Percentiles rank a stretch among this genome's conserved stretches.
Conservation (phyloP, 2,797 vertebrate species). For the Pseudochirops corinnae region DNA sequence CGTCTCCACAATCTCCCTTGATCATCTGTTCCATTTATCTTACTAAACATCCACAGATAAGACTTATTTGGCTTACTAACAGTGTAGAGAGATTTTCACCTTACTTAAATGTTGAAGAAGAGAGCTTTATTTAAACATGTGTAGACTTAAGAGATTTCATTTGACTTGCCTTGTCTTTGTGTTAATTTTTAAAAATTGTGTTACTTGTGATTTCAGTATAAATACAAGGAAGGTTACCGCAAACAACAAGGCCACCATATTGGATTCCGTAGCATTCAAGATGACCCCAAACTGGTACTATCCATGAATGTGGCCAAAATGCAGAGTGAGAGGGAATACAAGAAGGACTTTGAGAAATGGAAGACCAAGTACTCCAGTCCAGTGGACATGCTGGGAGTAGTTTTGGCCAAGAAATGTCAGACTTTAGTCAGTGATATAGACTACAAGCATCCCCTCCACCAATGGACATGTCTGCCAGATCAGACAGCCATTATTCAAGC, state of each 20-base stretch:
- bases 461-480: constrained; percentile 92
- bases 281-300: constrained; percentile 95
- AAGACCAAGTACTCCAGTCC: constrained; percentile 94
- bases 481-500: constrained; percentile 91
- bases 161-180: constrained; percentile 28
- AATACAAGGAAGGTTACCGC: constrained; percentile 94
- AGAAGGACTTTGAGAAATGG: constrained; percentile 94
- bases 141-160: constrained; percentile 15
- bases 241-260: constrained; percentile 94
- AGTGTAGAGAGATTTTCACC: constrained; percentile 20
- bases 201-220: constrained; percentile 88
- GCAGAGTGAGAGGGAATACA: constrained; percentile 96
- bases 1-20: constrained; percentile 36
- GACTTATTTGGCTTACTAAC: constrained; percentile 40
- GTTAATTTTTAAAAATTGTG: constrained; percentile 1
- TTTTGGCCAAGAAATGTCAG: constrained; percentile 90
- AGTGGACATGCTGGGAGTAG: constrained; percentile 94
- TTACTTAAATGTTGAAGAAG: constrained; percentile 28
- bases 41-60: constrained; percentile 28
- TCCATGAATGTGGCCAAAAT: constrained; percentile 94
- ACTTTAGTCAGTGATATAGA: constrained; percentile 90
- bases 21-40: constrained; percentile 40
- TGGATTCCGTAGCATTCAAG: constrained; percentile 92
- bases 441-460: constrained; percentile 88
- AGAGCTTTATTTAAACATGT: neutral